Percentiles rank a stretch among this genome's conserved stretches.
Evolutionary conservation across 2,888 invertebrate species (phyloP).

Genomic region (Euphydryas editha): DNA sequence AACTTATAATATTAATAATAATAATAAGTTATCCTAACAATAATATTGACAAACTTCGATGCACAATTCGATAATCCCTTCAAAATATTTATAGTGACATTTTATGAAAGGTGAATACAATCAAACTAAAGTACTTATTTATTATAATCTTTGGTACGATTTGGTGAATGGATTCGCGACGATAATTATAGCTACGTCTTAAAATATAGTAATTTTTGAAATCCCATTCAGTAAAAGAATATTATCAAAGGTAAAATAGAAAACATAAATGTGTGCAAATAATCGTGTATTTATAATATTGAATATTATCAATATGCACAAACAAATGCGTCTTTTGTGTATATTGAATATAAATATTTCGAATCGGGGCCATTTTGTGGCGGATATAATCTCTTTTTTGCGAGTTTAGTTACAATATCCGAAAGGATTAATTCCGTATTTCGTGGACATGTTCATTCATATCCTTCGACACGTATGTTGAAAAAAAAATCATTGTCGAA

Average conservation of each 20-base stretch:
- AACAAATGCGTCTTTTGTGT: slow-evolving; percentile 59
- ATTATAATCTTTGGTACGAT: background rate
- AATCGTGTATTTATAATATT: slow-evolving; percentile 53
- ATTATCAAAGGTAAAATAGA: slow-evolving; percentile 62
- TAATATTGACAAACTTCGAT: background rate
- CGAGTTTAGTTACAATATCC: slow-evolving; percentile 48
- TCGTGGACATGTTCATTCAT: slow-evolving; percentile 36
- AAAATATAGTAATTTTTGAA: slow-evolving; percentile 45
- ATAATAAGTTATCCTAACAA: too few relatives aligned
- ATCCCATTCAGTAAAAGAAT: slow-evolving; percentile 57
- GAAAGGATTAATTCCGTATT: slow-evolving; percentile 49
- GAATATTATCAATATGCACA: slow-evolving; percentile 72
- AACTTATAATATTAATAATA: too few relatives aligned
- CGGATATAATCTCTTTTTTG: slow-evolving; percentile 53
- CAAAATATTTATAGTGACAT: slow-evolving; percentile 11
- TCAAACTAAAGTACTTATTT: background rate
- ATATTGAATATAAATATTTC: slow-evolving; percentile 68
- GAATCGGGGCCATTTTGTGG: slow-evolving; percentile 55
- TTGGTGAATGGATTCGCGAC: slow-evolving; percentile 25
- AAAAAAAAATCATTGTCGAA: slow-evolving; percentile 12
- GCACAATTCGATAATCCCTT: slow-evolving; percentile 11
- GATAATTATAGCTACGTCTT: slow-evolving; percentile 43
- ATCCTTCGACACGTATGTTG: slow-evolving; percentile 16
- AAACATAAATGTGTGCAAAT: slow-evolving; percentile 70
- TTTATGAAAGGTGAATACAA: background rate